A percentile compares a stretch with the other conserved stretches of the same genome.
These are phyloP conservation scores for Heterocephalus glaber DNA, from an alignment of 2,113 vertebrate genomes.

Conservation along the genomic window DNA sequence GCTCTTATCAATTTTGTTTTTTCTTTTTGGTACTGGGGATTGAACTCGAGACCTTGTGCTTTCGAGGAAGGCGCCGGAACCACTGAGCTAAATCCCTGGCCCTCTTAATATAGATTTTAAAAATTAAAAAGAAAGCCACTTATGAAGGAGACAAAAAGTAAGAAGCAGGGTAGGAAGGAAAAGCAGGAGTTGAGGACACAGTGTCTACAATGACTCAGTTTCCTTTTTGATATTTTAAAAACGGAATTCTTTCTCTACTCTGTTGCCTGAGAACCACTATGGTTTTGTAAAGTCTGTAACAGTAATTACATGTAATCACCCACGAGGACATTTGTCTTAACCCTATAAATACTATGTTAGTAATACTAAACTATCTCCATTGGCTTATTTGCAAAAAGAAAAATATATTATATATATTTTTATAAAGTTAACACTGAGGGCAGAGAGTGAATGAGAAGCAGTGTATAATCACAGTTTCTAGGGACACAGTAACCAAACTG, in stretches of 20 bases:
- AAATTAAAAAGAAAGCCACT: constrained; percentile 81
- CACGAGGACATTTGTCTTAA: constrained; percentile 81
- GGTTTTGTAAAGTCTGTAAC: constrained; percentile 83
- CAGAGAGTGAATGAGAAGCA: constrained; percentile 52
- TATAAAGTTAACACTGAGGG: constrained; percentile 86
- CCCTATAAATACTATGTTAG: constrained; percentile 88
- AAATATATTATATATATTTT: constrained; percentile 87
- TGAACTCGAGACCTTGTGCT: no score
- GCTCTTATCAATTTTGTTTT: no score
- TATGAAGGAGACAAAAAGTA: constrained; percentile 63
- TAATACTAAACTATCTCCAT: constrained; percentile 89
- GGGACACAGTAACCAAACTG: constrained; percentile 14
- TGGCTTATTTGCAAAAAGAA: constrained; percentile 87
- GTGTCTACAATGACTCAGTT: constrained; percentile 65
- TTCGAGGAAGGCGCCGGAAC: no score
- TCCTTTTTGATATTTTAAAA: constrained; percentile 62
- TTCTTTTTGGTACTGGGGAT: no score
- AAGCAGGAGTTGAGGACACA: constrained; percentile 66
- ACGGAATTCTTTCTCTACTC: constrained; percentile 69
- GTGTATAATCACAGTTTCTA: constrained; percentile 77
- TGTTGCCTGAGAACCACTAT: constrained; percentile 84
- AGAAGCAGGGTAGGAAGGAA: neutral
- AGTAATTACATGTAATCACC: constrained; percentile 76
- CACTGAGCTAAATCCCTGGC: no score
- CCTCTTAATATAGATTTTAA: constrained; percentile 58